phyloP scores from a whole-genome alignment of 2,888 invertebrate species.

The Rosalia funebris region DNA sequence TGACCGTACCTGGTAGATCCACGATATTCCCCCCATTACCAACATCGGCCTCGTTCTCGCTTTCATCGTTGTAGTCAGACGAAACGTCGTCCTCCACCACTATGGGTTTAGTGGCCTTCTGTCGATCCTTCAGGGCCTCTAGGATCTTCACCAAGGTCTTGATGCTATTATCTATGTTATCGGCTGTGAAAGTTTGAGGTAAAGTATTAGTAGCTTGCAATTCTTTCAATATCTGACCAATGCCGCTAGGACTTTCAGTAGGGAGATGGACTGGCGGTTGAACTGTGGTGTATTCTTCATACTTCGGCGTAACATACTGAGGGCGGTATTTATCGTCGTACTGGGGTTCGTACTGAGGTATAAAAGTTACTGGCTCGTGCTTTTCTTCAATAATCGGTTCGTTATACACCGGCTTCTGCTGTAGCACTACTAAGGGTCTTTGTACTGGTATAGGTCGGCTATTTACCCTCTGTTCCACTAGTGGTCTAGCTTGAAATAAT shows the following conservation, averaged over 20 bases:
- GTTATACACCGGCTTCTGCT: constrained; percentile 33
- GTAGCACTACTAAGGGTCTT: constrained; percentile 30
- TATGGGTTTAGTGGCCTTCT: constrained; percentile 59
- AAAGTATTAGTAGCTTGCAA: constrained; percentile 78
- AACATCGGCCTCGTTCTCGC: constrained; percentile 57
- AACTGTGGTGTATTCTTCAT: constrained; percentile 22
- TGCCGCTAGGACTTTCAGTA: constrained; percentile 53
- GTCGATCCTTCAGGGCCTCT: constrained; percentile 72
- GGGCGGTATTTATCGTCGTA: constrained; percentile 23
- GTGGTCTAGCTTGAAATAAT: constrained; percentile 27
- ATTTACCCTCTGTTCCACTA: background rate
- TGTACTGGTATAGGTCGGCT: constrained; percentile 1
- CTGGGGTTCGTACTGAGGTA: constrained; percentile 9
- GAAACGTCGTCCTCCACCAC: constrained; percentile 55
- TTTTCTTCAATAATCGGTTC: background rate
- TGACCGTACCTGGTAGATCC: constrained; percentile 49
- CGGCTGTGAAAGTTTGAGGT: constrained; percentile 79
- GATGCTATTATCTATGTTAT: constrained; percentile 83
- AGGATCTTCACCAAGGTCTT: constrained; percentile 80
- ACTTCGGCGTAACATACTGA: constrained; percentile 19
- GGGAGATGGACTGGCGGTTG: background rate
- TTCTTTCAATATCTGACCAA: constrained; percentile 74
- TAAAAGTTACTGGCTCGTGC: constrained; percentile 1
- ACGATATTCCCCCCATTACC: constrained; percentile 43
- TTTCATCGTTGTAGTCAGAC: constrained; percentile 36